Conservation (phyloP, 1,140 invertebrate genomes). For the Paramacrobiotus metropolitanus region DNA sequence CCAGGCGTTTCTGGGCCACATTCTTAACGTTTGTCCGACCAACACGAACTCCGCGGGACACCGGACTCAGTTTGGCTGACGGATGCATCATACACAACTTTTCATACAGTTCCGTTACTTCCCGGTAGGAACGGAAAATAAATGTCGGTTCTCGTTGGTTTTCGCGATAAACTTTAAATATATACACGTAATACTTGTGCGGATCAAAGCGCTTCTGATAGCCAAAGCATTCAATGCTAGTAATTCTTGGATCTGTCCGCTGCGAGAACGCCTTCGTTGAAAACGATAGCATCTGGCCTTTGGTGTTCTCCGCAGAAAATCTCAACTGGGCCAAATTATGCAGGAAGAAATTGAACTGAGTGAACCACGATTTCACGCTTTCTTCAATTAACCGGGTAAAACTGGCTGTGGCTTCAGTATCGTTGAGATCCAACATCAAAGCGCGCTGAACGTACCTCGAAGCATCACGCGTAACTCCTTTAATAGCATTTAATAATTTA, state of each 20-base stretch:
- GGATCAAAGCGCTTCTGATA: slow-evolving; percentile 88
- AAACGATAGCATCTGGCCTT: slow-evolving; percentile 63
- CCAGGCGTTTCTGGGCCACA: slow-evolving; percentile 65
- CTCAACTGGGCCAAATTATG: slow-evolving; percentile 84
- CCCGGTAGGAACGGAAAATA: slow-evolving; percentile 75
- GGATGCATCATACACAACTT: slow-evolving; percentile 80
- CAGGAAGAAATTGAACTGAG: slow-evolving; percentile 89
- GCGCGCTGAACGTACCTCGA: slow-evolving; percentile 74
- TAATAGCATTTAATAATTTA: too few species aligned
- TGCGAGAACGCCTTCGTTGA: slow-evolving; percentile 79
- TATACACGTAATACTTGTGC: slow-evolving; percentile 94
- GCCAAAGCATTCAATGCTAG: slow-evolving; percentile 54
- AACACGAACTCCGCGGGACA: slow-evolving; percentile 46
- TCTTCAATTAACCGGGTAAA: slow-evolving; percentile 72
- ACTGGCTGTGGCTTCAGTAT: slow-evolving; percentile 73
- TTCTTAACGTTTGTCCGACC: slow-evolving; percentile 77
- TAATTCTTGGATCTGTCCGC: slow-evolving; percentile 64
- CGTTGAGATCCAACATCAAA: slow-evolving; percentile 60
- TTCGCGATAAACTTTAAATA: slow-evolving; percentile 58
- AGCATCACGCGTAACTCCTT: slow-evolving; percentile 68
- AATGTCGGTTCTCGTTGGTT: slow-evolving; percentile 56
- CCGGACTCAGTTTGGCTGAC: slow-evolving; percentile 41
- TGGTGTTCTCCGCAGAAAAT: slow-evolving; percentile 55
- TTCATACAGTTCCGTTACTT: slow-evolving; percentile 85
- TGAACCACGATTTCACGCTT: slow-evolving; percentile 42